A percentile compares a stretch with the other conserved stretches of the same genome.
Conservation (phyloP, 2,888 invertebrate species). For the Pachydiplax longipennis region DNA sequence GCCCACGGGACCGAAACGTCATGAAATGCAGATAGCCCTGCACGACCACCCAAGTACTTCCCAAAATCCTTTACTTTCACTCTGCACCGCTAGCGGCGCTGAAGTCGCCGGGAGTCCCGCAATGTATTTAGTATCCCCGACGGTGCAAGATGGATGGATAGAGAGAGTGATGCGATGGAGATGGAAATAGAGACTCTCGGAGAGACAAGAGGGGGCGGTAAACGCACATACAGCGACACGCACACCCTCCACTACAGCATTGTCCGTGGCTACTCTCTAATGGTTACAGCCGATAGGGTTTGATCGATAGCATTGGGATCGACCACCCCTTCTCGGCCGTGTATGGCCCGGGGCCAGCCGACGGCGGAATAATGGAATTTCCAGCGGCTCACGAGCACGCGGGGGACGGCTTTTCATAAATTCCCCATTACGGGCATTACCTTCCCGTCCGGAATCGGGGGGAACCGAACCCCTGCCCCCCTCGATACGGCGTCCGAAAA, state of each 20-base stretch:
- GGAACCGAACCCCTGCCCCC: not conserved
- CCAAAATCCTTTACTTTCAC: not conserved
- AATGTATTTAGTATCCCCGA: not conserved
- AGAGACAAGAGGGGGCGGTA: not conserved
- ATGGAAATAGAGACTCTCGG: not conserved
- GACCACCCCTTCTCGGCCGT: not conserved
- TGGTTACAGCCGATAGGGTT: conserved; percentile 7
- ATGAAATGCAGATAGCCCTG: conserved; percentile 24
- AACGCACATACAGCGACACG: not conserved
- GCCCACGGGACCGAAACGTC: conserved; percentile 5
- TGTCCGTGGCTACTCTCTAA: conserved; percentile 5
- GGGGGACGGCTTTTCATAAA: conserved; percentile 32
- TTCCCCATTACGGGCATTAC: conserved; percentile 43
- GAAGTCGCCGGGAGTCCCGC: not conserved
- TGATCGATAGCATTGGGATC: conserved; percentile 37
- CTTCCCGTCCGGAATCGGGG: conserved; percentile 8
- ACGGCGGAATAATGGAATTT: conserved; percentile 38
- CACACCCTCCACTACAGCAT: not conserved
- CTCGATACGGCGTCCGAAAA: not conserved
- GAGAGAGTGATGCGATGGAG: not conserved
- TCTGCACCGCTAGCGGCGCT: not conserved
- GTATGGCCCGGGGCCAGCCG: conserved; percentile 4
- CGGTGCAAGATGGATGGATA: not conserved
- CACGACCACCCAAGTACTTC: not conserved
- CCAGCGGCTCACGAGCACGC: not conserved